Conservation (phyloP, 2,113 vertebrate genomes). For the Typhlomys cinereus region DNA sequence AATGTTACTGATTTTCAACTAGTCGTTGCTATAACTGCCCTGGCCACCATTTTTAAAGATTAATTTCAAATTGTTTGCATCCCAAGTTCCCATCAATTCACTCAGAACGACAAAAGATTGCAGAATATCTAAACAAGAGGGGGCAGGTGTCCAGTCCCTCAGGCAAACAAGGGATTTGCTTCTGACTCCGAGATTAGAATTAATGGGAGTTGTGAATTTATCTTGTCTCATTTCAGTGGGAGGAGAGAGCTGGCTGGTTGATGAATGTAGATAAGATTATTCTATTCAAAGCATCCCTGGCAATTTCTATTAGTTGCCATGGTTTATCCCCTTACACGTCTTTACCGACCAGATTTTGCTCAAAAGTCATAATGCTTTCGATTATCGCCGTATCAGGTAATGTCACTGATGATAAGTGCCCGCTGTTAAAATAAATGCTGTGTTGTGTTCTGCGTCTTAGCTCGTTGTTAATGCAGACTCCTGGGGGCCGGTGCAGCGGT, state of each 20-base stretch:
- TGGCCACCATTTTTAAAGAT: constrained; percentile 29
- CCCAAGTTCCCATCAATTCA: constrained; percentile 43
- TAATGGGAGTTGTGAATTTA: constrained; percentile 53
- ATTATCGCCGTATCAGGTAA: constrained; percentile 77
- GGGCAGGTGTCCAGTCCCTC: not conserved
- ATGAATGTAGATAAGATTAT: constrained; percentile 73
- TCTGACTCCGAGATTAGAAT: constrained; percentile 44
- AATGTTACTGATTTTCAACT: not conserved
- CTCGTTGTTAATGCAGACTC: constrained; percentile 80
- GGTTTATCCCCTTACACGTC: constrained; percentile 72
- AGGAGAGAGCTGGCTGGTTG: constrained; percentile 63
- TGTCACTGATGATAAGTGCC: constrained; percentile 77
- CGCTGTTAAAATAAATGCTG: constrained; percentile 82
- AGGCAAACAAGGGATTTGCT: constrained; percentile 61
- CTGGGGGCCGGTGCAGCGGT: constrained; percentile 74
- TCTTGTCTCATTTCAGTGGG: constrained; percentile 56
- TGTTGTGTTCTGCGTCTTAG: constrained; percentile 74
- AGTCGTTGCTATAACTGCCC: not conserved
- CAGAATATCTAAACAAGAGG: constrained; percentile 20
- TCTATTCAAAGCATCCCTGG: constrained; percentile 66
- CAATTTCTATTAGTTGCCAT: constrained; percentile 70
- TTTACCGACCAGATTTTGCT: constrained; percentile 77
- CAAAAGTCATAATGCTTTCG: constrained; percentile 73
- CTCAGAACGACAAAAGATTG: constrained; percentile 4
- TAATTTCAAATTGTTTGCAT: constrained; percentile 53